Base-by-base conservation (phyloP, 2,888 invertebrate genomes). In the Andrena fulva region DNA sequence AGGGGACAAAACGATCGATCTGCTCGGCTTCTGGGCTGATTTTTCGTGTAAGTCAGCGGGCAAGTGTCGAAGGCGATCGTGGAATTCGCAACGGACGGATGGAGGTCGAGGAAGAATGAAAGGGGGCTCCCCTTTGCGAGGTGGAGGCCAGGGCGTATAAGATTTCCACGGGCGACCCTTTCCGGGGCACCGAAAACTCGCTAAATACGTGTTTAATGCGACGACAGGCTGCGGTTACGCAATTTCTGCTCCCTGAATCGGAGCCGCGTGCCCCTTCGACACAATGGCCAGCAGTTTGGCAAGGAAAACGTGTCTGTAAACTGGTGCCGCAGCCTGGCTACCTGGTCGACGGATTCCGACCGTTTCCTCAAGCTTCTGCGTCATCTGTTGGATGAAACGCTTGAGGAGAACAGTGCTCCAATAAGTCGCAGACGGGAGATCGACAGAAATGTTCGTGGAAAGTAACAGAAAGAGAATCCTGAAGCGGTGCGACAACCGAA, bases 171-270 rank as follows among this genome's bases (percentile, higher is more conserved):
- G 82, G 76, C 82, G 84, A 86, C 79, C 83, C 84, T 90, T 82
- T 72, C 77, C 59, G 52, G 69, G 67, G 69, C 35, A 31, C 62
- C 71, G 87, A 86, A 90, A 90, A 83, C 78, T 88, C 81, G 90
- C 90, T 92, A 92, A 92, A 93, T 90, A 91, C 90, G 82, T 88
- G 84, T 87, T 91, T 92, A 92, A 93, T 90, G 86, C 85, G 85
- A 80, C 81, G 77, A 72, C 82, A 74, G 69, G 62, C 81, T 85
- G 88, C 82, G 89, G 90, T 91, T 89, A 85, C 82, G 89, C 87
- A 87, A 90, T 85, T 87, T 69, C 56, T 76, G 68, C 52, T 48
- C 29, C 29, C 7, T 48, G 68, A 70, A 80, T 72, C 29, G 59
- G 0, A 27, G 31, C 29, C 2, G 48, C 12, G 54, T 35, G 54